Percentiles rank a stretch among this genome's conserved stretches.
These are phyloP conservation scores for Pipa parva DNA, from an alignment of 2,113 vertebrate genomes.

Conservation along the genomic window DNA sequence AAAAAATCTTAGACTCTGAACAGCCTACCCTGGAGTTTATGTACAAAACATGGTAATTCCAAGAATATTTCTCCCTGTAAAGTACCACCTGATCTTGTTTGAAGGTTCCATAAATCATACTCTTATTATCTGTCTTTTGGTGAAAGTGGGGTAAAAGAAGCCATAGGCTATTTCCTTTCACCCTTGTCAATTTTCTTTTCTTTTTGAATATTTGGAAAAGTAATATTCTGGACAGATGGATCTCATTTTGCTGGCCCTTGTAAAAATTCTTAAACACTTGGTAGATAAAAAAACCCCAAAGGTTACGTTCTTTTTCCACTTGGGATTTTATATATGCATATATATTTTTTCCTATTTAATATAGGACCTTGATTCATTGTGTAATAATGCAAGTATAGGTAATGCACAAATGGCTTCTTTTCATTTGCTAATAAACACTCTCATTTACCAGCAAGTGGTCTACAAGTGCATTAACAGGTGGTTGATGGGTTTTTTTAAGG, in stretches of 20 bases:
- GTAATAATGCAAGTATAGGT: conserved; percentile 14
- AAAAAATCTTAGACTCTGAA: no score
- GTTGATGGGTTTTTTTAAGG: neutral
- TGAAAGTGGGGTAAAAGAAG: neutral
- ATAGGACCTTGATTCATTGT: neutral
- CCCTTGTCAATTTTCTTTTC: neutral
- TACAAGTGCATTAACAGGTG: neutral
- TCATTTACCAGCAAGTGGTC: conserved; percentile 3
- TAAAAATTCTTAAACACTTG: conserved; percentile 31
- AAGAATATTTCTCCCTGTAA: no score
- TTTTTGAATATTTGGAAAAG: conserved; percentile 25
- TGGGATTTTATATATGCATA: neutral
- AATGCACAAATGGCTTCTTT: conserved; percentile 5
- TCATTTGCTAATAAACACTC: conserved; percentile 6
- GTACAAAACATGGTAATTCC: no score
- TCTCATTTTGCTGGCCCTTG: conserved; percentile 29
- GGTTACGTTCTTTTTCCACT: conserved; percentile 28
- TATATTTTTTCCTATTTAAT: conserved; percentile 6
- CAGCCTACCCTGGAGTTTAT: no score
- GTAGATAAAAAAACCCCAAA: conserved; percentile 20
- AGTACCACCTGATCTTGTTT: no score
- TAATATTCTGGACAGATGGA: conserved; percentile 33
- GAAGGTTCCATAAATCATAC: no score
- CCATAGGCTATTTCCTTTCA: neutral
- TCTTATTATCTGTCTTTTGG: no score